Base-by-base conservation (phyloP, 2,888 invertebrate genomes). In the Apodemia duryi region DNA sequence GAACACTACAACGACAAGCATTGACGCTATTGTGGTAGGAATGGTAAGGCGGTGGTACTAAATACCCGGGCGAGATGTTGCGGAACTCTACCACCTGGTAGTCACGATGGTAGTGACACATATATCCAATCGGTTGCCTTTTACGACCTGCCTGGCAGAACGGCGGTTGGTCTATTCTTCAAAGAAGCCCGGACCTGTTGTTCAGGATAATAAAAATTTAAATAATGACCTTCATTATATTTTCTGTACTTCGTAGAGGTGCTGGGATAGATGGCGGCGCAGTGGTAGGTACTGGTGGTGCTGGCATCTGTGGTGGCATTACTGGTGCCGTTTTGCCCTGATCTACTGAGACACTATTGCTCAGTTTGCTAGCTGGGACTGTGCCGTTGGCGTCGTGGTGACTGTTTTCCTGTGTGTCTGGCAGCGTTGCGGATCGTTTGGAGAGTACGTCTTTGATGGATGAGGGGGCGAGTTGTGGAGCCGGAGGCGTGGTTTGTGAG, bases 371-470 rank as follows among this genome's bases (percentile, higher is more conserved):
- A 60, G 74, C 68, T 29, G 76, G 73, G 35, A 76, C 73, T 2
- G 85, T 81, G 75, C 92, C 87, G 77, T 90, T 93, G 60, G 93
- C 84, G 72, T 92, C 92, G 76, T 92, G 86, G 74, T 92, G 87
- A 77, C 91, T 93, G 75, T 84, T 88, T 77, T 91, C 86, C 72
- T 88, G 82, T 52, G 84, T 80, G 66, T 90, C 89, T 46, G 92
- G 87, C 68, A 91, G 80, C 61, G 91, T 88, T 65, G 88, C 85
- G 64, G 90, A 83, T 70, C 92, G 86, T 75, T 92, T 87, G 54
- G 87, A 81, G 70, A 90, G 84, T 68, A 88, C 86, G 77, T 92
- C 92, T 82, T 93, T 89, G 77, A 93, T 88, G 72, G 89, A 84
- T 67, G 93, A 86, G 69, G 93, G 88, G 77, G 89, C 86, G 63